These are phyloP conservation scores for Galerucella pusilla DNA, from an alignment of 2,888 invertebrate genomes.

Conservation along the genomic window DNA sequence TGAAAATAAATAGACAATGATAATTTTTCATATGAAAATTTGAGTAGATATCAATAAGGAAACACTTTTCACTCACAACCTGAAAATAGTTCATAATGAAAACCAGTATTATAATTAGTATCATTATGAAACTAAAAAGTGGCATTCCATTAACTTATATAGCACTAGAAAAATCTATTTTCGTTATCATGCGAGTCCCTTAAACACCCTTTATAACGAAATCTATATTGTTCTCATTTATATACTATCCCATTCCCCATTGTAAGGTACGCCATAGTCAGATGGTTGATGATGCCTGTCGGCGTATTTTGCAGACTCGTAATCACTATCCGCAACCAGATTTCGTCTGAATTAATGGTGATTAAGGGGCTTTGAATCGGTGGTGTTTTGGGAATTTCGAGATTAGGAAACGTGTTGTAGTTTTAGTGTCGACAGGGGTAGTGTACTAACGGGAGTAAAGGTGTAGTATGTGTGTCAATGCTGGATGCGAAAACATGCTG, in stretches of 20 bases:
- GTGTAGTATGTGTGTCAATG: background rate
- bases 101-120: too few species aligned
- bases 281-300: constrained; percentile 15
- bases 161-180: too few species aligned
- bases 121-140: too few species aligned
- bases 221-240: background rate
- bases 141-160: too few species aligned
- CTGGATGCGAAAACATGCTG: background rate
- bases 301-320: constrained; percentile 33
- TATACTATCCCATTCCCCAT: background rate
- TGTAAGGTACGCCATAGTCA: constrained; percentile 11
- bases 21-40: too few species aligned
- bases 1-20: too few species aligned
- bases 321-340: constrained; percentile 35
- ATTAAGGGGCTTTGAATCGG: constrained; percentile 34
- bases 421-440: constrained; percentile 13
- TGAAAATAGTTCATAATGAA: too few species aligned
- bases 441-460: background rate
- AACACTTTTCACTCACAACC: too few species aligned
- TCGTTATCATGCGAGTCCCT: too few species aligned
- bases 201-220: background rate
- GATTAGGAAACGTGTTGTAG: constrained; percentile 32
- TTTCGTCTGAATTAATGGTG: constrained; percentile 36
- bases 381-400: constrained; percentile 31
- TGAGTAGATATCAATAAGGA: too few species aligned